Base-by-base conservation (phyloP, 2,888 invertebrate genomes). In the Noctua janthe region DNA sequence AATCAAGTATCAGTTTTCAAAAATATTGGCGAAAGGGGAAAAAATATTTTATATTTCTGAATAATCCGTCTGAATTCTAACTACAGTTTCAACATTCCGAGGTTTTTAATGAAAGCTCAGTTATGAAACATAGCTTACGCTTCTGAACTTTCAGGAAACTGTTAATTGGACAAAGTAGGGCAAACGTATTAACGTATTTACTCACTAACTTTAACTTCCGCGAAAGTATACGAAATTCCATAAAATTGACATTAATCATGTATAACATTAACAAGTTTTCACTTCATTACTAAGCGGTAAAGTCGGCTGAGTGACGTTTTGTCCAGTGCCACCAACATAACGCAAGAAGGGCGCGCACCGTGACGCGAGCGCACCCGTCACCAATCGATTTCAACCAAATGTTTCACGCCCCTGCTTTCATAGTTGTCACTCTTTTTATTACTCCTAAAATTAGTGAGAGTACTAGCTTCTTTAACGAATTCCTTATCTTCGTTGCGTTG, bases 371-470 rank as follows among this genome's bases (percentile, higher is more conserved):
- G 89, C 94, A 92, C 90, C 94, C 95, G 93, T 51, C 51, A 88
- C 94, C 90, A 95, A 96, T 96, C 94, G 94, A 96, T 97, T 96
- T 91, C 84, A 47, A 83, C 85, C 88, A 88, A 90, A 91, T 82
- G 91, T 94, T 95, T 95, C 94, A 95, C 93, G 95, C 94, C 91
- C 90, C 93, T 92, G 91, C 93, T 93, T 29, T 94, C 93, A 94
- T 95, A 93, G 92, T 94, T 93, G 88, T 82, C 87, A 90, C 91
- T 91, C 89, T 87, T 93, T 92, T 92, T 91, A 89, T 89, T 83
- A 83, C 79, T 78, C 80, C 59, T 79, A 83, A 85, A 87, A 87
- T 89, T 89, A 85, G 81, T 81, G 39, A 80, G 89, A 84, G 75
- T 88, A 88, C 86, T 85, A 85, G 56, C 77, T 89, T 83, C 88